These are phyloP conservation scores for Pachypanchax playfairii DNA, from an alignment of 2,113 vertebrate species.

Conservation along the genomic window DNA sequence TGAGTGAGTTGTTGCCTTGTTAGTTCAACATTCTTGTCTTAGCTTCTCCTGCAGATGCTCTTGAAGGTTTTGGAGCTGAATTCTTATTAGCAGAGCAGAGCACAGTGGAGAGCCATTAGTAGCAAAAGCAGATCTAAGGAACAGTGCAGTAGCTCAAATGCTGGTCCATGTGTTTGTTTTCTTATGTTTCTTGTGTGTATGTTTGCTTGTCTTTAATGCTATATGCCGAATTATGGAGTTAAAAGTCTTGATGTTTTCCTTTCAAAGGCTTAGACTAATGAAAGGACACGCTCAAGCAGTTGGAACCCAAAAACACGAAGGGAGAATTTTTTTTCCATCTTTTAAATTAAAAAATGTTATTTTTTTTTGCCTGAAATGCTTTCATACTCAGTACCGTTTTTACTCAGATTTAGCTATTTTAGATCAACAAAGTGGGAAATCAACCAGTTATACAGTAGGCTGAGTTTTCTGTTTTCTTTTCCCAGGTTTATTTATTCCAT, in stretches of 20 bases:
- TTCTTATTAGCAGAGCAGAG: constrained; percentile 8
- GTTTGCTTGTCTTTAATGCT: constrained; percentile 29
- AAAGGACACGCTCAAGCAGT: constrained; percentile 34
- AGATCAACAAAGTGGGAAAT: neutral
- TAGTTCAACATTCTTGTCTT: neutral
- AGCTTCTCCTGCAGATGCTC: constrained; percentile 22
- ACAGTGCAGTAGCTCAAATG: constrained; percentile 20
- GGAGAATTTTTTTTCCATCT: neutral
- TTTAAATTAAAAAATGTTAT: neutral
- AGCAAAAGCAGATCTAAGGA: constrained; percentile 29
- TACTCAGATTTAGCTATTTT: no score
- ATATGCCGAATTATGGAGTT: constrained; percentile 37
- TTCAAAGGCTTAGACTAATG: constrained; percentile 39
- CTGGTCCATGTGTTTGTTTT: constrained; percentile 36
- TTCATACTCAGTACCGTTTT: no score
- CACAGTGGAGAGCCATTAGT: constrained; percentile 6
- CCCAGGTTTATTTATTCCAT: no score
- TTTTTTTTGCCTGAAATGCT: no score
- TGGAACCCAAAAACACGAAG: constrained; percentile 3
- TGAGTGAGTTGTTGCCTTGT: neutral
- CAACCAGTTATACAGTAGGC: no score
- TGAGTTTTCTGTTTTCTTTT: no score
- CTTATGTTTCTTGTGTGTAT: constrained; percentile 14
- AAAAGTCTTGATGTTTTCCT: constrained; percentile 69
- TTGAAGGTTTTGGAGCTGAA: constrained; percentile 17